Evolutionary conservation across 2,888 invertebrate genomes (phyloP).

Genomic region (Synergus japonicus): DNA sequence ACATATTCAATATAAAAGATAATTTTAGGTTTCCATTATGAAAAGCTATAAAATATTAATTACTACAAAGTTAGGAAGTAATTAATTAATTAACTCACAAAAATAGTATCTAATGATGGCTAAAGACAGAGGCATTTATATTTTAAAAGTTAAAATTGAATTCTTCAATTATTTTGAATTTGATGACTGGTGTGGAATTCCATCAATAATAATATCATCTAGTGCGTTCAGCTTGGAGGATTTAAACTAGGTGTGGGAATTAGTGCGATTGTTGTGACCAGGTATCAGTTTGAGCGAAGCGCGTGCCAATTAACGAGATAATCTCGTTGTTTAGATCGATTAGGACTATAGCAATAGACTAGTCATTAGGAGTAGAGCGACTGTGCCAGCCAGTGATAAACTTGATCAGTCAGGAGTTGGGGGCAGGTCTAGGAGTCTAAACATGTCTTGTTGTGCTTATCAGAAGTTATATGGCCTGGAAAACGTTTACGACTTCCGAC

Average conservation of each 20-base stretch:
- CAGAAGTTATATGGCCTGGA: conserved; percentile 3
- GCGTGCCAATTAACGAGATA: conserved; percentile 53
- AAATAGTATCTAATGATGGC: no score
- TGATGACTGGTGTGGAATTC: neutral
- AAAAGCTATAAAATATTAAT: no score
- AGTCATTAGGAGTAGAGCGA: conserved; percentile 10
- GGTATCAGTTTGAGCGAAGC: conserved; percentile 41
- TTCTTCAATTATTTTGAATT: neutral
- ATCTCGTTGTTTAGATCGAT: conserved; percentile 71
- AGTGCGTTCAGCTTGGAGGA: neutral
- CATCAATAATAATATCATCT: neutral
- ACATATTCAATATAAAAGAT: no score
- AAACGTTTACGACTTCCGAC: conserved; percentile 11
- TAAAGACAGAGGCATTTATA: no score
- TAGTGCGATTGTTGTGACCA: neutral
- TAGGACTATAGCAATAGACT: conserved; percentile 46
- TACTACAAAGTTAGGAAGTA: no score
- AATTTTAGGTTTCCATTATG: no score
- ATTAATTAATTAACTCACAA: no score
- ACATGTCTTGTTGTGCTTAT: conserved; percentile 4
- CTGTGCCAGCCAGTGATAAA: conserved; percentile 8
- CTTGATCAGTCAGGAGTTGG: neutral
- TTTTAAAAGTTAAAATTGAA: neutral
- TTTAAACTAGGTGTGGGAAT: neutral
- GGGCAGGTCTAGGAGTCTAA: neutral